These are phyloP conservation scores for Triplophysa dalaica DNA, from an alignment of 2,113 vertebrate species.

Conservation along the genomic window DNA sequence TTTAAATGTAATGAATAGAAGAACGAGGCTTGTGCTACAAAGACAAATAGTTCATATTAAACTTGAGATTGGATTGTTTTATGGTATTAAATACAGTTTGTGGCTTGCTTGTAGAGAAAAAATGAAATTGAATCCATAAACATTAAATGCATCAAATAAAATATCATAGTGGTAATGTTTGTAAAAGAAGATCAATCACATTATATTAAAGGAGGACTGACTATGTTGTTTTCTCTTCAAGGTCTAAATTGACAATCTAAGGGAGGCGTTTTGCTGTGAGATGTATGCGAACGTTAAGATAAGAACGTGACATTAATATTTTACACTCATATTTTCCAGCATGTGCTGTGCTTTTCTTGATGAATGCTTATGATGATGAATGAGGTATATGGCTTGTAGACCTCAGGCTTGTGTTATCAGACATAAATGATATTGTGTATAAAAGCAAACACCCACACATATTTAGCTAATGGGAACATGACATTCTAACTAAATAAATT, in stretches of 20 bases:
- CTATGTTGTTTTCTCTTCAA: too few species aligned
- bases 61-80: too few species aligned
- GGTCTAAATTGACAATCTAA: background rate
- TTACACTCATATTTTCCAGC: conserved; percentile 7
- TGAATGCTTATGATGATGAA: conserved; percentile 31
- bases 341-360: conserved; percentile 15
- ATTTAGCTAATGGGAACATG: conserved; percentile 25
- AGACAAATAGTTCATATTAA: too few species aligned
- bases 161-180: too few species aligned
- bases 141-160: background rate
- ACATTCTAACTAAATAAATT: conserved; percentile 1
- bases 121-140: conserved; percentile 16
- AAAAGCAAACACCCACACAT: conserved; percentile 22
- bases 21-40: too few species aligned
- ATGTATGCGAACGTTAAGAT: background rate
- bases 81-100: too few species aligned
- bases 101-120: too few species aligned
- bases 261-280: background rate
- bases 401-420: conserved; percentile 16
- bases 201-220: too few species aligned
- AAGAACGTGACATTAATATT: conserved; percentile 10
- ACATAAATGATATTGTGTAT: conserved; percentile 5
- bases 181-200: too few species aligned
- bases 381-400: conserved; percentile 8
- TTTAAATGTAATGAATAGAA: too few species aligned